Percentiles rank a stretch among this genome's conserved stretches.
Conservation (phyloP, 1,140 invertebrate species). For the Radopholus similis region DNA sequence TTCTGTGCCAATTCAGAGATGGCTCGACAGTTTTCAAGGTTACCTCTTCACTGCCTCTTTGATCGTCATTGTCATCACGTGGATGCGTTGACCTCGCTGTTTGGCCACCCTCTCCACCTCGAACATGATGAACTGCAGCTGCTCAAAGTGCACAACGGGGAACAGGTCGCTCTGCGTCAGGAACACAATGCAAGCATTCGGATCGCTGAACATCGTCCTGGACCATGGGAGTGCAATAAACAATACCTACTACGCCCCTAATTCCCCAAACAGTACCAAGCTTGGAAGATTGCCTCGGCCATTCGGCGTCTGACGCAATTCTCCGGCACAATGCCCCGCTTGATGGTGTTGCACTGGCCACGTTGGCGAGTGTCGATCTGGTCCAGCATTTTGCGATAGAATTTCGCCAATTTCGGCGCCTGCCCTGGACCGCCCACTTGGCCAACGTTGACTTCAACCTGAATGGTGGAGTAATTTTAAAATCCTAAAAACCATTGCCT, state of each 20-base stretch:
- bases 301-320: slow-evolving; percentile 43
- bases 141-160: slow-evolving; percentile 15
- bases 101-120: slow-evolving; percentile 67
- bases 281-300: slow-evolving; percentile 40
- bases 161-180: slow-evolving; percentile 61
- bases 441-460: slow-evolving; percentile 93
- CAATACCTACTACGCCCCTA: background rate
- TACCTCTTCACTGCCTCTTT: background rate
- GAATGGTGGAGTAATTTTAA: no score
- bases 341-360: background rate
- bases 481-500: no score
- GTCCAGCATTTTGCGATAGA: slow-evolving; percentile 16
- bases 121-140: slow-evolving; percentile 67
- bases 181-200: slow-evolving; percentile 74
- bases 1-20: no score
- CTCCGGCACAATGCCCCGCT: slow-evolving; percentile 24
- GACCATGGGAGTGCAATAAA: background rate
- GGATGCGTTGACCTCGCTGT: slow-evolving; percentile 63
- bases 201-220: slow-evolving; percentile 4
- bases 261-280: no score
- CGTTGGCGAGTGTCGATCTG: slow-evolving; percentile 18
- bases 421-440: slow-evolving; percentile 84
- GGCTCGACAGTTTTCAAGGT: no score
- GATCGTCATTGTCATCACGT: slow-evolving; percentile 67
- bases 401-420: slow-evolving; percentile 67